Base-by-base conservation (phyloP, 35 echinoderm and acorn worm species). In the Stichopus chloronotus region DNA sequence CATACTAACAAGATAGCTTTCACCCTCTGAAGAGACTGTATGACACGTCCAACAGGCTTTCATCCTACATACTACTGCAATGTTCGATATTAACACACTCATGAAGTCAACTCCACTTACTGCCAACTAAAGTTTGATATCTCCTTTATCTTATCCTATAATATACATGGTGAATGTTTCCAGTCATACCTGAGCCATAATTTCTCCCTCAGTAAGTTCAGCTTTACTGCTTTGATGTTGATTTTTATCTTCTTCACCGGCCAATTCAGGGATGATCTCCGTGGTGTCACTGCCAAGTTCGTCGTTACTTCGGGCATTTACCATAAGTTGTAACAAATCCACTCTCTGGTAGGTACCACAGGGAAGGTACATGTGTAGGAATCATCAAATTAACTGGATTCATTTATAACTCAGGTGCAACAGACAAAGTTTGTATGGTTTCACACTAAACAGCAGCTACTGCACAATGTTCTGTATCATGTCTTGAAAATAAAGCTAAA, bases 301-400 rank as follows among this genome's bases (percentile, higher is more conserved):
- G 5, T 71, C 19, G 16, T 17, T 74, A 25, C 71, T 63, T 8
- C 71, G 87, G 52, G 87, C 59, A 74, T 89, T 61, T 19, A 71
- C 52, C 87, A 89, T 53, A 5, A 89, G n/a, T 74, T 89, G 87
- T 61, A 89, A 72, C 16, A 89, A 30, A 59, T 89, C 87, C 57
- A 65, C 43, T 89, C 87, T 13, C 87, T 89, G 65, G 5, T 13
- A 57, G 9, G 24, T 55, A 83, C 69, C 69, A 72, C 13, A 72
- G 13, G 22, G 69, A 72, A 21, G 21, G 4, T 43, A 43, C 30
- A 43, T 43, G 30, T 43, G 30, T 43, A 43, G 30, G 30, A 43
- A 43, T 43, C 30, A 43, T 0, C 30, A 3, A 43, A 43, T 43
- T 43, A 43, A 43, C 30, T 43, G 30, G 0, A 43, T 43, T 43